A percentile compares a stretch with the other conserved stretches of the same genome.
phyloP scores from a whole-genome alignment of 2,113 vertebrate genomes.

The Kryptolebias marmoratus region DNA sequence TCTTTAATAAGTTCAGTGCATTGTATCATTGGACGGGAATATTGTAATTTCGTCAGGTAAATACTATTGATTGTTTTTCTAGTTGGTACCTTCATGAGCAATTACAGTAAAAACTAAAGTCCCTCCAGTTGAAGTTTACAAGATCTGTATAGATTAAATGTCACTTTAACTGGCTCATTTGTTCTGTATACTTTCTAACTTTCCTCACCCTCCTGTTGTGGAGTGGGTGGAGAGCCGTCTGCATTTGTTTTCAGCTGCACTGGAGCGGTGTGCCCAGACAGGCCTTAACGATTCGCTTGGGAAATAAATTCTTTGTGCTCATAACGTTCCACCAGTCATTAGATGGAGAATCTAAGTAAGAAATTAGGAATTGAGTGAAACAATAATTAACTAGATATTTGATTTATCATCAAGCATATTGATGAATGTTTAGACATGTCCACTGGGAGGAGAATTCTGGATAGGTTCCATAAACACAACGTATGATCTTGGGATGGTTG shows the following conservation, averaged over 20 bases:
- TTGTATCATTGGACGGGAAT: background rate
- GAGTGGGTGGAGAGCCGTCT: background rate
- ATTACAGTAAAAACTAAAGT: constrained; percentile 23
- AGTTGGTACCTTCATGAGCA: constrained; percentile 22
- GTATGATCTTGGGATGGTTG: background rate
- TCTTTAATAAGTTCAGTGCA: background rate
- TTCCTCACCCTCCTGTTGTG: constrained; percentile 1
- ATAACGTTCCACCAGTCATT: constrained; percentile 1
- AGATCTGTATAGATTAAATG: constrained; percentile 51
- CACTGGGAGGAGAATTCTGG: too few species aligned
- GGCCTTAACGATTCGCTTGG: background rate
- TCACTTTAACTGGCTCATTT: constrained; percentile 22
- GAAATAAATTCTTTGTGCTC: constrained; percentile 23
- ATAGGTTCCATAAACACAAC: background rate
- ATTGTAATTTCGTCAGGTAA: background rate
- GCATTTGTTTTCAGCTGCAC: constrained; percentile 2
- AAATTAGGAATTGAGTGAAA: constrained; percentile 13
- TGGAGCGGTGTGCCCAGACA: constrained; percentile 6
- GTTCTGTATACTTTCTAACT: constrained; percentile 17
- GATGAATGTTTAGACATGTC: constrained; percentile 28
- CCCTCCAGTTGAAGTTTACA: constrained; percentile 26
- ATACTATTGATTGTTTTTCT: background rate
- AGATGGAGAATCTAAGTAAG: background rate
- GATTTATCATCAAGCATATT: constrained; percentile 28
- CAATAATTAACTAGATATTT: constrained; percentile 30